Evolutionary conservation across 2,113 vertebrate genomes (phyloP).

Genomic region (Pterocles orientalis): DNA sequence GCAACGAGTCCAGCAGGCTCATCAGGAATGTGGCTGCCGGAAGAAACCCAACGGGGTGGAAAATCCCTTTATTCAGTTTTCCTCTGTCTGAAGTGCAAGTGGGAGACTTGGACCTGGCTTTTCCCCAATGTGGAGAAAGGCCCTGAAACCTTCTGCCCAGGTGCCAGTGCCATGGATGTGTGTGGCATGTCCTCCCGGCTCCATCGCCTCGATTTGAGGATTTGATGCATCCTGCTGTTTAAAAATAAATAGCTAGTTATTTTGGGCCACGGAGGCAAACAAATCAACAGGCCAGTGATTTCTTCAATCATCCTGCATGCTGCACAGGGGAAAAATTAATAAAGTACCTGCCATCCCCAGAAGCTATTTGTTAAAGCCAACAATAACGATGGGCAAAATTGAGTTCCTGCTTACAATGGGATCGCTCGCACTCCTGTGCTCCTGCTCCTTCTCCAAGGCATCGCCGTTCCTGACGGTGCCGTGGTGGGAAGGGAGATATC

Average conservation of each 20-base stretch:
- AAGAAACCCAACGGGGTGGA: background rate
- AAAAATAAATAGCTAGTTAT: background rate
- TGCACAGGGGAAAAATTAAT: background rate
- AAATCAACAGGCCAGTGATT: constrained; percentile 12
- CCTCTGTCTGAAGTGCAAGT: accelerated
- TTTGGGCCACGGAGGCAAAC: constrained; percentile 22
- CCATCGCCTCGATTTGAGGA: accelerated
- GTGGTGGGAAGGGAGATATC: background rate
- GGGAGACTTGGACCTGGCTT: background rate
- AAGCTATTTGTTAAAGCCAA: constrained; percentile 19
- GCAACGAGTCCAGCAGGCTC: background rate
- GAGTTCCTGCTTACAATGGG: background rate
- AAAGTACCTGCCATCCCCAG: constrained; percentile 9
- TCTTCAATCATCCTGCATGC: constrained; percentile 3
- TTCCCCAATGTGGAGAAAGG: background rate
- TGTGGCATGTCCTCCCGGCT: background rate
- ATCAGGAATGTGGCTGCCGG: background rate
- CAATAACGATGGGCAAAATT: background rate
- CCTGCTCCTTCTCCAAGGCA: background rate
- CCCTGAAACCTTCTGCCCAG: background rate
- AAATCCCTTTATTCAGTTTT: background rate
- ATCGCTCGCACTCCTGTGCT: background rate
- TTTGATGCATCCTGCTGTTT: background rate
- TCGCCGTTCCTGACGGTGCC: accelerated
- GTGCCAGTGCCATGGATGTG: background rate